A percentile compares a stretch with the other conserved stretches of the same genome.
Evolutionary conservation across 2,888 invertebrate genomes (phyloP).

Genomic region (Leucoma salicis): DNA sequence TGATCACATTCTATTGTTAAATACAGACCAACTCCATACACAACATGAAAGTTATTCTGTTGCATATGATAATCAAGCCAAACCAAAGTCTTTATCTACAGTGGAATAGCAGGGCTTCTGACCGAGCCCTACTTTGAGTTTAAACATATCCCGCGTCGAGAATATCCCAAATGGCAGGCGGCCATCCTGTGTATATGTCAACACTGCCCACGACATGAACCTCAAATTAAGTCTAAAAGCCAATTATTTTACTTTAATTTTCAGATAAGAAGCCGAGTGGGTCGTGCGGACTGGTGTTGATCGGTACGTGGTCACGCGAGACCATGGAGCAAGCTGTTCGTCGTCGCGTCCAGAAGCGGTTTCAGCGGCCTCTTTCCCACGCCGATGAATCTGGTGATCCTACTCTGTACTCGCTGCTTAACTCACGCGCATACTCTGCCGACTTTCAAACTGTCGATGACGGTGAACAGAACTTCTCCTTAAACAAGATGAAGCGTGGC

Average conservation of each 20-base stretch:
- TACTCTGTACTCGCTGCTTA: conserved; percentile 45
- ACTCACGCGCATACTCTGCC: conserved; percentile 50
- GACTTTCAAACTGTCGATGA: conserved; percentile 31
- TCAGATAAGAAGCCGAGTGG: conserved; percentile 48
- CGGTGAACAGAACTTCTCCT: conserved; percentile 36
- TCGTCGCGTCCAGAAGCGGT: conserved; percentile 48
- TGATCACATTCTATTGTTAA: too few species aligned
- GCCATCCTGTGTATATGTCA: too few species aligned
- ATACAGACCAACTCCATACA: too few species aligned
- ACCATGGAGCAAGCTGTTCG: conserved; percentile 56
- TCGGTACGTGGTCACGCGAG: conserved; percentile 47
- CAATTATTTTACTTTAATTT: neutral
- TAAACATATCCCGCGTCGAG: too few species aligned
- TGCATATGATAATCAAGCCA: too few species aligned
- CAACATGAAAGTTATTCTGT: too few species aligned
- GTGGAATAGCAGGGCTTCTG: too few species aligned
- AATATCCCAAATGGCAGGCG: too few species aligned
- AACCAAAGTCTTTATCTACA: too few species aligned
- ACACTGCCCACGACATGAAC: too few species aligned
- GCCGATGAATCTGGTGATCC: conserved; percentile 50
- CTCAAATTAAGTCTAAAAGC: too few species aligned
- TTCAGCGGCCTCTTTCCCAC: conserved; percentile 61
- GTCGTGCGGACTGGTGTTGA: conserved; percentile 30
- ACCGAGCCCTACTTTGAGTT: too few species aligned
- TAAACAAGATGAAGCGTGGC: conserved; percentile 37